phyloP scores from a whole-genome alignment of 2,797 vertebrate genomes.

The Vireo griseus region DNA sequence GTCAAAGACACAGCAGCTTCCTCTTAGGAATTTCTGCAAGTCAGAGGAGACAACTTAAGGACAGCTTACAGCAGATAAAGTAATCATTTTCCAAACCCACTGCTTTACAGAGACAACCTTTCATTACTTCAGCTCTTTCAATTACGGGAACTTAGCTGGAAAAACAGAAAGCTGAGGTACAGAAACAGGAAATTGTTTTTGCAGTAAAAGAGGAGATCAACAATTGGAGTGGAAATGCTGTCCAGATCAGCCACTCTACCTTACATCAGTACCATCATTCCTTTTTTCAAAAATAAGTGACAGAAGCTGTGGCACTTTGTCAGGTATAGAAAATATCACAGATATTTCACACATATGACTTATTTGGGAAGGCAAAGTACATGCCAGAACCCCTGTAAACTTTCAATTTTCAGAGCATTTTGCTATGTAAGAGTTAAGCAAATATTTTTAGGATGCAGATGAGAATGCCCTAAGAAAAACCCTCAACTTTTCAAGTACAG shows the following conservation, averaged over 20 bases:
- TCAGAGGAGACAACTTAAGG: background rate
- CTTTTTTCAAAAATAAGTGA: background rate
- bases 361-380: background rate
- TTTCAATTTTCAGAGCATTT: background rate
- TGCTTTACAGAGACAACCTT: background rate
- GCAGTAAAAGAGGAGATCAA: background rate
- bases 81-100: background rate
- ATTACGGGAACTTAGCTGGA: background rate
- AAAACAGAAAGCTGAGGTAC: background rate
- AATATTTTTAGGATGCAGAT: background rate
- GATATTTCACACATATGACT: fast-evolving
- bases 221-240: background rate
- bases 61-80: background rate
- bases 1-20: background rate
- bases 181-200: background rate
- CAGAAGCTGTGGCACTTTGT: background rate
- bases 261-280: background rate
- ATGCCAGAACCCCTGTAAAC: background rate
- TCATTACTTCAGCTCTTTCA: background rate
- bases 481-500: background rate
- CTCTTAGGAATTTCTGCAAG: background rate
- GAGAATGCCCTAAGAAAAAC: background rate
- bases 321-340: background rate
- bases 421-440: fast-evolving
- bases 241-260: background rate